These are phyloP conservation scores for Scylla paramamosain DNA, from an alignment of 1,140 invertebrate genomes.

Conservation along the genomic window DNA sequence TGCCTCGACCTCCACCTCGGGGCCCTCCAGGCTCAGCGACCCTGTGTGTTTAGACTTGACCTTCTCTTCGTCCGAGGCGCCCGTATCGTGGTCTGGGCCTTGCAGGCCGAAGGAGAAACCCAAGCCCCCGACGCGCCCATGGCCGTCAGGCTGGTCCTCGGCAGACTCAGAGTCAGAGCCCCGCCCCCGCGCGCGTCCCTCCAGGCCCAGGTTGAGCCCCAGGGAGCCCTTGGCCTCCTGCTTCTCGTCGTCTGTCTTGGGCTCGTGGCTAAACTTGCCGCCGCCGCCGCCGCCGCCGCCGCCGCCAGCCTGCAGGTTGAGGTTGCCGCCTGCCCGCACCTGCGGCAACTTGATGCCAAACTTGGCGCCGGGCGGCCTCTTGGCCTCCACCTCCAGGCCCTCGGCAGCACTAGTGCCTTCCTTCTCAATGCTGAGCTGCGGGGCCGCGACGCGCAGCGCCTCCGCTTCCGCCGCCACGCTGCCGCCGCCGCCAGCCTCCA, in stretches of 20 bases:
- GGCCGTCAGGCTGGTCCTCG: neutral
- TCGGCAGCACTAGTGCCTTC: constrained; percentile 32
- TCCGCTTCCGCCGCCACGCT: neutral
- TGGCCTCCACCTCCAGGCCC: neutral
- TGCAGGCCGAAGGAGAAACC: constrained; percentile 56
- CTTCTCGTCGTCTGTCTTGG: constrained; percentile 71
- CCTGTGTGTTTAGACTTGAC: constrained; percentile 54
- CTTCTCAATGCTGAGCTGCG: constrained; percentile 51
- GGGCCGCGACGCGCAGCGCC: neutral
- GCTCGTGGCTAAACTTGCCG: constrained; percentile 60
- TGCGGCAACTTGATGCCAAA: constrained; percentile 68
- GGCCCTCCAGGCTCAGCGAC: constrained; percentile 49
- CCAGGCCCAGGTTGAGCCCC: constrained; percentile 48
- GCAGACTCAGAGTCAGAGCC: constrained; percentile 29
- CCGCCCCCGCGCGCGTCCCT: constrained; percentile 22
- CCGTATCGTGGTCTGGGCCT: constrained; percentile 55
- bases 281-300: neutral
- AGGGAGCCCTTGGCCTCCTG: constrained; percentile 66
- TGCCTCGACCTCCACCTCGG: constrained; percentile 31
- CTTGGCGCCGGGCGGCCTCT: constrained; percentile 45
- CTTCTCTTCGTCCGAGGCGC: constrained; percentile 68
- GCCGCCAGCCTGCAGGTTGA: constrained; percentile 49
- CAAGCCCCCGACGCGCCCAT: neutral
- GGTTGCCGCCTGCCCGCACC: constrained; percentile 44
- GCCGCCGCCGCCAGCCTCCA: constrained; percentile 57